A percentile compares a stretch with the other conserved stretches of the same genome.
These are phyloP conservation scores for Trichogramma evanescens DNA, from an alignment of 2,888 invertebrate species.

Conservation along the genomic window DNA sequence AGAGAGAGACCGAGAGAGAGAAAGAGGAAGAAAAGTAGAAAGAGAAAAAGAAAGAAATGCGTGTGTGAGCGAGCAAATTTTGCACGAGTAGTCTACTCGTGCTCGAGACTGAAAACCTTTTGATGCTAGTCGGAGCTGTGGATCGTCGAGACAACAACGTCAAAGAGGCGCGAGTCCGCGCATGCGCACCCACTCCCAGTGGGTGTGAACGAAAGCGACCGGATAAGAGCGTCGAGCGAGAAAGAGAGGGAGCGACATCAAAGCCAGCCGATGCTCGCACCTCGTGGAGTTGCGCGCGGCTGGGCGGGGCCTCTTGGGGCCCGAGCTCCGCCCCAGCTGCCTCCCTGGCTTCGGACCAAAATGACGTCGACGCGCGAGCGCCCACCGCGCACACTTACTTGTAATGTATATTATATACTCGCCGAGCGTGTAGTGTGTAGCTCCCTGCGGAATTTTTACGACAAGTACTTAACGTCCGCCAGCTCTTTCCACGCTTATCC, in stretches of 20 bases:
- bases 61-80: too few relatives aligned
- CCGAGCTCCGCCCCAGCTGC: slow-evolving; percentile 20
- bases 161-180: too few relatives aligned
- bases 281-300: slow-evolving; percentile 11
- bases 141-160: too few relatives aligned
- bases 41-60: too few relatives aligned
- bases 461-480: slow-evolving; percentile 43
- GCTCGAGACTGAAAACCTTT: too few relatives aligned
- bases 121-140: too few relatives aligned
- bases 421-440: too few relatives aligned
- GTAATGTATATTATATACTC: too few relatives aligned
- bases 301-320: slow-evolving; percentile 14
- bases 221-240: slow-evolving; percentile 16
- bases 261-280: slow-evolving; percentile 21
- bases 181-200: too few relatives aligned
- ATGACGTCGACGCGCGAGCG: slow-evolving; percentile 34
- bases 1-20: too few relatives aligned
- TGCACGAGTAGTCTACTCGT: too few relatives aligned
- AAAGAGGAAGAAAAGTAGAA: too few relatives aligned
- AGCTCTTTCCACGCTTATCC: slow-evolving; percentile 9
- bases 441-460: slow-evolving; percentile 42
- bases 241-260: slow-evolving; percentile 15
- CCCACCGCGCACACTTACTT: slow-evolving; percentile 24
- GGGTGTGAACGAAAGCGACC: slow-evolving; percentile 17
- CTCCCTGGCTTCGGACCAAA: slow-evolving; percentile 31